Percentiles rank a stretch among this genome's conserved stretches.
phyloP scores from a whole-genome alignment of 1,140 invertebrate species.

The Apocrypta bakeri region DNA sequence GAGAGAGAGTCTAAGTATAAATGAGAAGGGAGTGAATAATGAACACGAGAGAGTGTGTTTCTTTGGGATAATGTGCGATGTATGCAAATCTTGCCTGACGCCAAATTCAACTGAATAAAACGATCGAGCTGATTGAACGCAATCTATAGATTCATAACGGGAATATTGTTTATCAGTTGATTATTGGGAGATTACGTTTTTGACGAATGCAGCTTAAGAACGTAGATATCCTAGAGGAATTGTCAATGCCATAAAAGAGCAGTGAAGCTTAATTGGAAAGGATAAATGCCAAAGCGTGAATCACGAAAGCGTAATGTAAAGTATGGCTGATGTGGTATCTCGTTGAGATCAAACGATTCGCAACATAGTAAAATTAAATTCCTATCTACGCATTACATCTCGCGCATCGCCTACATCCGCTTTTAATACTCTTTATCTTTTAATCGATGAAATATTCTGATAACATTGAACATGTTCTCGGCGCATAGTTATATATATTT shows the following conservation, averaged over 20 bases:
- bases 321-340: conserved; percentile 21
- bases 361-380: conserved; percentile 46
- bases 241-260: neutral
- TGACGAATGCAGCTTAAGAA: no score
- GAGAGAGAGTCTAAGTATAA: neutral
- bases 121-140: no score
- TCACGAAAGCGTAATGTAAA: neutral
- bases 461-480: no score
- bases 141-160: no score
- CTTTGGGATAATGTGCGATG: neutral
- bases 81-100: no score
- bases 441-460: neutral
- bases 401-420: neutral
- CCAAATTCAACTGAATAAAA: no score
- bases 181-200: no score
- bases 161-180: no score
- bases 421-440: no score
- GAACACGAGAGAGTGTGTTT: neutral
- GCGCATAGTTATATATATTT: no score
- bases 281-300: neutral
- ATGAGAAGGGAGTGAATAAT: neutral
- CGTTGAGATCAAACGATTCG: conserved; percentile 41
- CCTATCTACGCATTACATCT: conserved; percentile 1
- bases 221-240: no score
- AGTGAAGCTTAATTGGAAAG: neutral